These are phyloP conservation scores for Spinus olivaceus DNA, from an alignment of 2,797 vertebrate species.

Conservation along the genomic window DNA sequence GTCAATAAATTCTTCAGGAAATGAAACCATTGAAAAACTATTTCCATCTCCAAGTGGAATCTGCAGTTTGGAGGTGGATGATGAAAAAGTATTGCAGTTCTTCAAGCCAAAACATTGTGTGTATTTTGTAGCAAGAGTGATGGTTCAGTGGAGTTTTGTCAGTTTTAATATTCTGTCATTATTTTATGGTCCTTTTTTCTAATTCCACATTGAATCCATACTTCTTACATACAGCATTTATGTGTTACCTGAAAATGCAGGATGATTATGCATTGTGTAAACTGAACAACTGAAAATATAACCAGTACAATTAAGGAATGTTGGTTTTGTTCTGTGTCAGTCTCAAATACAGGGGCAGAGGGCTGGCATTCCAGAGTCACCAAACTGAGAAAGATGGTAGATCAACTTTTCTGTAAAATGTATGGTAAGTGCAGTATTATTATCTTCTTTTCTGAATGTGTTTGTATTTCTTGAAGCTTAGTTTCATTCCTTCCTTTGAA, in stretches of 20 bases:
- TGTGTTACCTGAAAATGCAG: not conserved
- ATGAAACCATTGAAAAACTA: not conserved
- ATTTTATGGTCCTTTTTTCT: not conserved
- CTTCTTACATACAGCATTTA: not conserved
- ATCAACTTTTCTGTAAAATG: conserved; percentile 79
- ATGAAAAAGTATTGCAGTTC: not conserved
- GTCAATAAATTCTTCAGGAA: not conserved
- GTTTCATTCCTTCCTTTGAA: not conserved
- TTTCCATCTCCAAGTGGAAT: not conserved
- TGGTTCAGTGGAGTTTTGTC: not conserved
- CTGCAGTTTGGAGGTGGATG: not conserved
- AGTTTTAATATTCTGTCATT: not conserved
- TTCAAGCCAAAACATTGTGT: not conserved
- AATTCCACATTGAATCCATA: not conserved
- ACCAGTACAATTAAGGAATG: not conserved
- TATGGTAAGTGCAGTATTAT: conserved; percentile 71
- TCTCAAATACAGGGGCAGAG: conserved; percentile 63
- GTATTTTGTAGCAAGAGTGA: not conserved
- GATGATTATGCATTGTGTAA: not conserved
- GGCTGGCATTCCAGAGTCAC: conserved; percentile 76
- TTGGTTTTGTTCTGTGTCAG: not conserved
- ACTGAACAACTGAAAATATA: not conserved
- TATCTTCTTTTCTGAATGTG: not conserved
- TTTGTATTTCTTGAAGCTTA: not conserved
- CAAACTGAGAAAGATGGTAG: conserved; percentile 75